Evolutionary conservation across 2,888 invertebrate genomes (phyloP).

Genomic region (Calliphora vomitoria): DNA sequence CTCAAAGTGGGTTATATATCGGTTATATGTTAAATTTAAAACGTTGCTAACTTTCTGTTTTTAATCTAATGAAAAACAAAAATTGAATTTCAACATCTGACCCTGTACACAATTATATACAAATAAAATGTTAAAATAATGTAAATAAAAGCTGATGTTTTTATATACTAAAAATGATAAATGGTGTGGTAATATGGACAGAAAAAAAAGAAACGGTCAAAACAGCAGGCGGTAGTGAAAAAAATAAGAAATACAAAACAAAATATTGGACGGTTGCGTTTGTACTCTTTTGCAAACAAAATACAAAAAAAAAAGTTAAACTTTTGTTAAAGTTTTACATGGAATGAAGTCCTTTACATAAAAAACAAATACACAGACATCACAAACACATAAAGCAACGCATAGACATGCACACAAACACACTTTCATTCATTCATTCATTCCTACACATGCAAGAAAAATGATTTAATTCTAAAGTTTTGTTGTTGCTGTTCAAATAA

Average conservation of each 20-base stretch:
- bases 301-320: constrained; percentile 73
- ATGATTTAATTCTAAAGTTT: constrained; percentile 67
- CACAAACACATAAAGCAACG: not conserved
- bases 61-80: too few relatives aligned
- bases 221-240: constrained; percentile 79
- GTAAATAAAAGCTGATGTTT: constrained; percentile 70
- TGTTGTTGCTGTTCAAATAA: constrained; percentile 48
- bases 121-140: constrained; percentile 66
- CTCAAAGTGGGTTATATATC: too few relatives aligned
- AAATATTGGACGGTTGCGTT: constrained; percentile 49
- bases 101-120: constrained; percentile 69
- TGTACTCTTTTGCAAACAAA: constrained; percentile 42
- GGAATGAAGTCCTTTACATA: constrained; percentile 45
- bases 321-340: constrained; percentile 57
- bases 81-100: not conserved
- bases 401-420: not conserved
- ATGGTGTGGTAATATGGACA: constrained; percentile 81
- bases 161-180: constrained; percentile 80
- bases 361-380: constrained; percentile 26
- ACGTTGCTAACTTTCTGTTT: too few relatives aligned
- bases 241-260: constrained; percentile 68
- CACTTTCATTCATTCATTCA: not conserved
- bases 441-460: constrained; percentile 30
- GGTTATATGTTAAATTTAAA: not conserved
- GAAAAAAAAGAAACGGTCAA: constrained; percentile 76